Evolutionary conservation across 2,888 invertebrate species (phyloP).

Genomic region (Plagiodera versicolora): DNA sequence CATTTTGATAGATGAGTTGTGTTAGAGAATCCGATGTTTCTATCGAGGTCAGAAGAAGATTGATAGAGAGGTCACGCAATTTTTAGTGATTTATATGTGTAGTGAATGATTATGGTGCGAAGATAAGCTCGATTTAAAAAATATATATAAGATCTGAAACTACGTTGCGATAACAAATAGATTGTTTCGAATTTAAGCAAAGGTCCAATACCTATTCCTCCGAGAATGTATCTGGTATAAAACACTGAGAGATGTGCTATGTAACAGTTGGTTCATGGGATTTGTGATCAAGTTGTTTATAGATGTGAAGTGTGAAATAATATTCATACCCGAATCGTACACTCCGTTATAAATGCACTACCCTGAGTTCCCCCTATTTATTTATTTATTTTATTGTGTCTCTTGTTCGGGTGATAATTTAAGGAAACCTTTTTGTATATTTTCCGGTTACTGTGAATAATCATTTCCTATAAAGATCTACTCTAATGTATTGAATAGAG

Average conservation of each 20-base stretch:
- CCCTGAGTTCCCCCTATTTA: slow-evolving; percentile 16
- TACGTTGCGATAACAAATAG: no score
- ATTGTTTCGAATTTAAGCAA: no score
- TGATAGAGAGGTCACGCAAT: no score
- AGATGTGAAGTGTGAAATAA: slow-evolving; percentile 4
- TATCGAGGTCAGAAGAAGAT: not conserved
- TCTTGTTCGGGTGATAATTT: slow-evolving; percentile 25
- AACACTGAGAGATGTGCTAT: slow-evolving; percentile 2
- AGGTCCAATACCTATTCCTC: no score
- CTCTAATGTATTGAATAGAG: slow-evolving; percentile 21
- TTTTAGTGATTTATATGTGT: no score
- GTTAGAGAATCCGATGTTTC: no score
- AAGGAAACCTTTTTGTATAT: slow-evolving; percentile 13
- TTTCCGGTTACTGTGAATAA: slow-evolving; percentile 21
- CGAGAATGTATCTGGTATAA: no score
- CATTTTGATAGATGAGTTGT: no score
- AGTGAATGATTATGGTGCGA: no score
- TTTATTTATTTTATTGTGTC: slow-evolving; percentile 15
- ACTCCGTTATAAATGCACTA: not conserved
- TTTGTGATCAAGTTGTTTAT: not conserved
- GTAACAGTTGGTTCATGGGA: slow-evolving; percentile 22
- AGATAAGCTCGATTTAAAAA: no score
- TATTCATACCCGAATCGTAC: not conserved
- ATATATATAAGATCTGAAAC: no score
- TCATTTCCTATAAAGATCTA: slow-evolving; percentile 8